Base-by-base conservation (phyloP, 2,888 invertebrate genomes). In the Temnothorax rugatulus region DNA sequence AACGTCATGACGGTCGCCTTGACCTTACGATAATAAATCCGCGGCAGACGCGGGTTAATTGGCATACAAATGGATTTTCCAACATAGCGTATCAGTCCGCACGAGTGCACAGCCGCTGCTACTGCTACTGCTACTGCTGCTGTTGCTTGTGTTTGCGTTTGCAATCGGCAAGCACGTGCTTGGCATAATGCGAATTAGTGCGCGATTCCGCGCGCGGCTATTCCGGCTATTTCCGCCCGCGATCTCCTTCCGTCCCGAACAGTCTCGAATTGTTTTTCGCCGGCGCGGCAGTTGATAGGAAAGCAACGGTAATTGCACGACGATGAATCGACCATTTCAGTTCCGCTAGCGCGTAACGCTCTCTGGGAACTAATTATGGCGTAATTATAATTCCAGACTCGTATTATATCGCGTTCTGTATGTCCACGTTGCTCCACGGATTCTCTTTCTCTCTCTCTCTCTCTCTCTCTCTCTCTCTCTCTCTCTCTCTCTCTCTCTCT, bases 51-150 rank as follows among this genome's bases (percentile, higher is more conserved):
- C 69, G 57, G 77, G 77, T 89, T 88, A 89, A 89, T 89, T 89
- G 89, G 85, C 84, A 89, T 85, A 83, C 84, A 88, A 89, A 88
- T 89, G 84, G 81, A 88, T 89, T 89, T 89, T 87, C 79, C 79
- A 82, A 76, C 34, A 64, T n/a, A 86, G 83, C 38, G 54, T 86
- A 87, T 84, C 86, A 69, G 13, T 71, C 5, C 34, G 87, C 82
- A 77, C 83, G 59, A 77, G 84, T 77, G 82, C 75, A 81, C 75
- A 59, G 44, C 74, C 81, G 66, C 50, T 59, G 71, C 29, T 18
- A 75, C 73, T 83, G 81, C 21, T 81, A 64, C 34, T 38, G 61
- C 25, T 41, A 15, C 73, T 44, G 34, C 11, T 34, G 34, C 34
- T 34, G 34, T 7, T 34, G 34, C 34, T 34, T 4, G 21, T 38